Evolutionary conservation across 2,797 vertebrate genomes (phyloP).

Genomic region (Hipposideros larvatus): DNA sequence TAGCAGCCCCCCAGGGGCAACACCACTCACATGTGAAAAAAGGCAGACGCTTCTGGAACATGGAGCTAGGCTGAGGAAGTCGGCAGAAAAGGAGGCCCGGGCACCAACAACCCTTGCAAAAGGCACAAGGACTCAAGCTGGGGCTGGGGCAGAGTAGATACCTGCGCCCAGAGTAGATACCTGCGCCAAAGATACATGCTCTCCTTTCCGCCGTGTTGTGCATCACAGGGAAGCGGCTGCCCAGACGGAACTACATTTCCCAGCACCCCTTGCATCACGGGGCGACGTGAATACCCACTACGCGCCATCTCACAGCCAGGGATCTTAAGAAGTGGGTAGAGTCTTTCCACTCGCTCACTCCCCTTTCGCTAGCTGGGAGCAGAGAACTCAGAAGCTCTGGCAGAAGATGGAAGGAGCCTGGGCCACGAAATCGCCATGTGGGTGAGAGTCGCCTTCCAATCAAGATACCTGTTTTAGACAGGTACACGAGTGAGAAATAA

Average conservation of each 20-base stretch:
- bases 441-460: neutral
- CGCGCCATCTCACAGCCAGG: neutral
- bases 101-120: neutral
- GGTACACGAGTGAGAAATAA: neutral
- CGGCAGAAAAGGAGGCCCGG: neutral
- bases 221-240: accelerated
- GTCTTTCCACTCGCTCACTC: neutral
- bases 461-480: neutral
- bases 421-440: neutral
- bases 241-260: neutral
- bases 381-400: neutral
- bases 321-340: neutral
- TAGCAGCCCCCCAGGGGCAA: neutral
- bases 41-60: neutral
- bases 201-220: neutral
- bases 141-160: neutral
- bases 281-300: neutral
- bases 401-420: neutral
- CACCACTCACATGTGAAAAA: neutral
- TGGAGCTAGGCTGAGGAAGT: neutral
- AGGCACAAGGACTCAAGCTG: neutral
- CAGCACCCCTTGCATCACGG: neutral
- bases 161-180: neutral
- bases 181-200: neutral
- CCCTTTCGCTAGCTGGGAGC: neutral